phyloP scores from a whole-genome alignment of 2,113 vertebrate species.

The Oreotrochilus melanogaster region DNA sequence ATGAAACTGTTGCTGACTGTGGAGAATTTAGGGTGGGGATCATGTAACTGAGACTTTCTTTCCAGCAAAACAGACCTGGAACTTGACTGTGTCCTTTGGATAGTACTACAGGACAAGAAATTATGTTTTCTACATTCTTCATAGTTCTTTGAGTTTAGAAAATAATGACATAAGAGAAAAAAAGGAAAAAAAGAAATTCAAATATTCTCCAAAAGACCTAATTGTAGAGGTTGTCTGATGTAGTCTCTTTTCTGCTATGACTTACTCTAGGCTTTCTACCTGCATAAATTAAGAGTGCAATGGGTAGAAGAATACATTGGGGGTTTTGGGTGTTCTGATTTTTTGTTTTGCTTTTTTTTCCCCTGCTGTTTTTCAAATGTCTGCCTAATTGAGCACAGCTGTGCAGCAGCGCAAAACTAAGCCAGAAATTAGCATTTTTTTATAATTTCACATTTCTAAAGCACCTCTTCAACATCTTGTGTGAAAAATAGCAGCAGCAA shows the following conservation, averaged over 20 bases:
- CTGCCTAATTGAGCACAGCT: conserved; percentile 77
- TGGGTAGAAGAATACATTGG: background rate
- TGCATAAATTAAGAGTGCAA: conserved; percentile 8
- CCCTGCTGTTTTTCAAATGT: conserved; percentile 58
- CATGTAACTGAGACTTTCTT: background rate
- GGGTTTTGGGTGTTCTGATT: background rate
- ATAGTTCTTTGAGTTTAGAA: background rate
- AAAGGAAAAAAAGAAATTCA: background rate
- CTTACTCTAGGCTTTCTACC: background rate
- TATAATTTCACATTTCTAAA: conserved; percentile 76
- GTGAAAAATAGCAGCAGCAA: conserved; percentile 50
- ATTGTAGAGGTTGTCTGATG: background rate
- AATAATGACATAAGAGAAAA: background rate
- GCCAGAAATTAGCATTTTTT: conserved; percentile 75
- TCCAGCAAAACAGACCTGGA: background rate
- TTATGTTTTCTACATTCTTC: background rate
- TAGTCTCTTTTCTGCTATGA: background rate
- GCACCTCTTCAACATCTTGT: conserved; percentile 52
- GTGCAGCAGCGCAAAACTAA: conserved; percentile 57
- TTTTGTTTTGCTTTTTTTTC: background rate
- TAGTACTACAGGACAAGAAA: background rate
- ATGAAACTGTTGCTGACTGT: background rate
- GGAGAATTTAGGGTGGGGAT: background rate
- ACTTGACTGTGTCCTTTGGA: background rate
- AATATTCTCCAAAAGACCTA: background rate